Percentiles rank a stretch among this genome's conserved stretches.
phyloP scores from a whole-genome alignment of 1,140 invertebrate genomes.

The Lethrus apterus region DNA sequence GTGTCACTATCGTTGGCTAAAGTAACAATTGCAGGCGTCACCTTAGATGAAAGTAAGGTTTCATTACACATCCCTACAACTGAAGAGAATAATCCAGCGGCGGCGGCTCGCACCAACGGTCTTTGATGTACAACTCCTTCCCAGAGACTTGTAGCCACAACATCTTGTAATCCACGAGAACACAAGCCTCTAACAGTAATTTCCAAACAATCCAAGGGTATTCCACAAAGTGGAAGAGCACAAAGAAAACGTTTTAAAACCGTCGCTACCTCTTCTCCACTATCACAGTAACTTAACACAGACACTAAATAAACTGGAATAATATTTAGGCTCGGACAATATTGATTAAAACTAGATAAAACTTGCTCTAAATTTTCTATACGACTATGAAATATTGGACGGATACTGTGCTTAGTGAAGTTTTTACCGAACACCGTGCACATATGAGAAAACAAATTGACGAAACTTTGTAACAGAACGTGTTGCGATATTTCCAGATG shows the following conservation, averaged over 20 bases:
- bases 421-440: slow-evolving; percentile 48
- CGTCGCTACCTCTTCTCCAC: slow-evolving; percentile 43
- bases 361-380: slow-evolving; percentile 41
- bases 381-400: slow-evolving; percentile 45
- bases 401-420: slow-evolving; percentile 42
- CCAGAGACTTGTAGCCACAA: slow-evolving; percentile 56
- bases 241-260: slow-evolving; percentile 44
- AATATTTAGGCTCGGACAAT: slow-evolving; percentile 44
- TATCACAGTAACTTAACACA: slow-evolving; percentile 37
- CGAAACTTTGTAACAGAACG: slow-evolving; percentile 36
- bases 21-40: slow-evolving; percentile 63
- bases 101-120: slow-evolving; percentile 49
- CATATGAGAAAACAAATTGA: slow-evolving; percentile 42
- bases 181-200: slow-evolving; percentile 46
- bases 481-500: slow-evolving; percentile 38
- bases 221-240: slow-evolving; percentile 47
- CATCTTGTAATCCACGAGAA: slow-evolving; percentile 45
- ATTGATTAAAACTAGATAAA: slow-evolving; percentile 37
- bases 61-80: slow-evolving; percentile 52
- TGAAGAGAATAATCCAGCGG: slow-evolving; percentile 54
- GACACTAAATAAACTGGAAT: slow-evolving; percentile 51
- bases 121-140: slow-evolving; percentile 62
- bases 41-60: slow-evolving; percentile 49
- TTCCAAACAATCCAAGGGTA: slow-evolving; percentile 47
- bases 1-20: slow-evolving; percentile 62